These are phyloP conservation scores for rat (Rattus norvegicus) DNA, from an alignment of 2,113 vertebrate species.

Conservation along the genomic window GRCr8 NC_086039.1:142529501-142530000, in stretches of 20 bases:
- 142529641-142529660: not conserved
- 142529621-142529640: not conserved
- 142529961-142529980: constrained; percentile 56
- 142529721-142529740: not conserved
- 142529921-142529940: not conserved
- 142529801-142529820: not conserved
- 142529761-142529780: not conserved
- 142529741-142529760: not conserved
- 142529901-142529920: not conserved
- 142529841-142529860: not conserved
- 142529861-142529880: not conserved
- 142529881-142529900: not conserved
- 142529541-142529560: not conserved
- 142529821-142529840: not conserved
- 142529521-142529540: not conserved
- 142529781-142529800: not conserved
- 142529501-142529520: not conserved
- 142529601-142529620: not conserved
- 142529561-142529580: not conserved
- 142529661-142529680: not conserved
- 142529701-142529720: not conserved
- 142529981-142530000: not conserved
- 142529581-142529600: not conserved
- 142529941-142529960: constrained; percentile 1
- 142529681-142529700: not conserved